Evolutionary conservation across 2,797 vertebrate genomes (phyloP), one percentile per base, ranked within the genome.

Genomic region (Sebastolobus altivelis): DNA sequence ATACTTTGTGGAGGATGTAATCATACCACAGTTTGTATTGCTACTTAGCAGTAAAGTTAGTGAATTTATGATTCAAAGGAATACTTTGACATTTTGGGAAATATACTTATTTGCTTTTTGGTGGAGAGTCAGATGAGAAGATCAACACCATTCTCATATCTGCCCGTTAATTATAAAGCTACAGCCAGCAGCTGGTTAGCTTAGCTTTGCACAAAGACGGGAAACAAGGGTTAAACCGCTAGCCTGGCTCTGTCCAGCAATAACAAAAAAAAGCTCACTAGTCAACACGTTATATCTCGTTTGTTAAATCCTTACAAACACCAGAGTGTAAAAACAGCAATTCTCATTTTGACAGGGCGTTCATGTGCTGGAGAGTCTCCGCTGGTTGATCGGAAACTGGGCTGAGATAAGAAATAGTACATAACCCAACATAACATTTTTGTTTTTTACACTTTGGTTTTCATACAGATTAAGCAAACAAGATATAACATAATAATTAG

Each of bases 61-160:
- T 62, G 33, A 31, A 61, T 62, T 31, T 77, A 3, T 14, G 12
- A 49, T 29, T 66, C 63, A 72, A 62, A 74, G 73, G 12, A 69
- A 52, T 4, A 61, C 13, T 60, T 72, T 3, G 46, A 22, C 22
- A 46, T 58, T 49, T 38, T 58, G 22, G 38, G 14, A 61, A 78
- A 58, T 37, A 14, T 9, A 35, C 20, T 18, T 46, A 46, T 46
- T 46, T 8, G 29, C 18, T 20, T 54, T 31, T 22, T 43, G 20
- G 8, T 5, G 16, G 25, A 70, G 37, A 54, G 63, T 37, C 18
- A 43, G 11, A 52, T 31, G 4, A 70, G 29, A 62, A 62, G 62
- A 71, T 43, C 37, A 56, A 62, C 59, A 20, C 4, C 22, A 7
- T 29, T 71, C 2, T 72, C 27, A 35, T 29, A 38, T 62, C 25